Conservation (phyloP, 2,888 invertebrate genomes). For the Axea sp. region DNA sequence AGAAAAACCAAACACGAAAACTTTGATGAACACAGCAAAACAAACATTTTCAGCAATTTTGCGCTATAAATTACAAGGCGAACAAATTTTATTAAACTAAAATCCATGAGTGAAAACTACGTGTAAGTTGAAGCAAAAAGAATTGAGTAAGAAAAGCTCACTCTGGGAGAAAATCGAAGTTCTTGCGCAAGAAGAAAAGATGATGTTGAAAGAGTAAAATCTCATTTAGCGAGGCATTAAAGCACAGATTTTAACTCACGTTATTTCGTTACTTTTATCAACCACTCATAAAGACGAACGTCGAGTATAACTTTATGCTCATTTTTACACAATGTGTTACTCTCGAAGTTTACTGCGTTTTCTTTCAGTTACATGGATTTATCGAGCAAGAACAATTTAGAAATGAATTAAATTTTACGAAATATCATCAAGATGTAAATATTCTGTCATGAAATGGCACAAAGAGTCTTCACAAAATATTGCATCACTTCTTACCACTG, state of each 20-base stretch:
- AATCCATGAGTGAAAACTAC: too few species aligned
- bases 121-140: too few species aligned
- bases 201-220: slow-evolving; percentile 24
- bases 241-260: slow-evolving; percentile 63
- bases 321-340: slow-evolving; percentile 32
- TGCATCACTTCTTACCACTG: too few species aligned
- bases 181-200: slow-evolving; percentile 19
- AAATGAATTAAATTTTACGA: slow-evolving; percentile 50
- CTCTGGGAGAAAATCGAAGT: too few species aligned
- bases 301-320: slow-evolving; percentile 35
- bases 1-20: too few species aligned
- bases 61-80: too few species aligned
- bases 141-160: too few species aligned
- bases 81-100: slow-evolving; percentile 17
- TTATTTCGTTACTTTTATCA: slow-evolving; percentile 66
- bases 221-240: slow-evolving; percentile 54
- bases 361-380: slow-evolving; percentile 14
- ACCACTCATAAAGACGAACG: slow-evolving; percentile 57
- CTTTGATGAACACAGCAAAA: too few species aligned
- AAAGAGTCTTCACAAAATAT: too few species aligned
- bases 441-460: too few species aligned
- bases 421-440: too few species aligned
- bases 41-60: too few species aligned
- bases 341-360: slow-evolving; percentile 18
- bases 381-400: slow-evolving; percentile 27